Evolutionary conservation across 2,113 vertebrate species (phyloP).

Genomic region (Pogonocichla stellata): DNA sequence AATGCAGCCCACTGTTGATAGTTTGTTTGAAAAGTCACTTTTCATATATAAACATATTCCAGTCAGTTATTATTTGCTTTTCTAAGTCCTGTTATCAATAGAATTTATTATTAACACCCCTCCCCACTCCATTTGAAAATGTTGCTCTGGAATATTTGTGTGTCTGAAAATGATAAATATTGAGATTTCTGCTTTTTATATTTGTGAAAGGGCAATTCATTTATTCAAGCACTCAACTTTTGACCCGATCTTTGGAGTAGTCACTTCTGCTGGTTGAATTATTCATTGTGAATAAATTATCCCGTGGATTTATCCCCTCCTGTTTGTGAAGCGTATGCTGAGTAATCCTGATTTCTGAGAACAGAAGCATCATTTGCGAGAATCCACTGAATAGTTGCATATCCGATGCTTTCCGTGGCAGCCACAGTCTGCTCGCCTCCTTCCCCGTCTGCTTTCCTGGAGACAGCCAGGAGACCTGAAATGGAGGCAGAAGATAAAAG

Average conservation of each 20-base stretch:
- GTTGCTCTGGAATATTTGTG: constrained; percentile 60
- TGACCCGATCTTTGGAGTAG: constrained; percentile 63
- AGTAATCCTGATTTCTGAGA: constrained; percentile 60
- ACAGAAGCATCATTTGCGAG: background rate
- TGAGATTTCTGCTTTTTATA: constrained; percentile 56
- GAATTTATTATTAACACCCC: constrained; percentile 65
- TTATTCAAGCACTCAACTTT: constrained; percentile 70
- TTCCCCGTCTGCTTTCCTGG: background rate
- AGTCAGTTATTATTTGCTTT: constrained; percentile 66
- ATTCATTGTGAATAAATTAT: constrained; percentile 59
- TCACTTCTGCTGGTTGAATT: constrained; percentile 61
- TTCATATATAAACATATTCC: constrained; percentile 59
- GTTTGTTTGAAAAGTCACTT: constrained; percentile 62
- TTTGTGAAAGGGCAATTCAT: constrained; percentile 69
- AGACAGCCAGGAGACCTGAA: background rate
- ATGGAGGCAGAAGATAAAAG: background rate
- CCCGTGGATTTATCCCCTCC: constrained; percentile 18
- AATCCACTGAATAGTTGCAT: constrained; percentile 20
- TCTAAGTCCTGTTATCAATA: constrained; percentile 64
- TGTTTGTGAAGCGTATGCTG: background rate
- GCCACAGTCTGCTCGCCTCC: background rate
- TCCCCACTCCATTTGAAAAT: constrained; percentile 58
- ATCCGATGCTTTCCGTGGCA: accelerated
- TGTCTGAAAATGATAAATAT: constrained; percentile 67
- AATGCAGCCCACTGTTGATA: constrained; percentile 58